Evolutionary conservation across 1,140 invertebrate genomes (phyloP), one percentile per base, ranked within the genome.

Genomic region (Ephestia elutella): DNA sequence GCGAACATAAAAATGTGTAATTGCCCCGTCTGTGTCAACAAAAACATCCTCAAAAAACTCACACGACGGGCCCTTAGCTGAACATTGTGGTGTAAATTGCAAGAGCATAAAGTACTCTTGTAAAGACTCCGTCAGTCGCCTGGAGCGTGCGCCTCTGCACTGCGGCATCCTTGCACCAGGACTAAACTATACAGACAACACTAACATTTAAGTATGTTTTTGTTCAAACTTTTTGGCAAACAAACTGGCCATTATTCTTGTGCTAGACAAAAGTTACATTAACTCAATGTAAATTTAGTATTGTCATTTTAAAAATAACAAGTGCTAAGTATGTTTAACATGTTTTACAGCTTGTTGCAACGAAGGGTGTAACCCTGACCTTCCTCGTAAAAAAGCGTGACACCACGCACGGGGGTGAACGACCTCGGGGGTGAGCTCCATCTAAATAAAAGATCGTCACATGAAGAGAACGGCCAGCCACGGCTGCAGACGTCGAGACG

Each of bases 391-490:
- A 70, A 70, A 65, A 50, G 70, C 75, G 71, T 73, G 68, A 56
- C 54, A 68, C 63, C 58, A 69, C 66, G 62, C 57, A 56, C 70
- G 69, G 59, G 76, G 82, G 78, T 87, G 70, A 84, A 85, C 72
- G 77, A 86, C 80, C 84, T 73, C 67, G 69, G 68, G 82, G 82
- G 84, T 80, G 73, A 62, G 73, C 63, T 68, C 75, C 73, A 68
- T 82, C 75, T 82, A 84, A 87, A 87, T 86, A 87, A 82, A 77
- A 86, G 73, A 78, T 63, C 75, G 75, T 80, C 76, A 81, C 65
- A 77, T 73, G 58, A 63, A 73, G 63, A 64, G 71, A 71, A 7
- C 64, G 65, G 73, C 65, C 70, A 71, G 72, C 69, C 71, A 73
- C 78, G 67, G 71, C 69, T 67, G 58, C 60, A 62, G 60, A 51